phyloP scores from a whole-genome alignment of 2,113 vertebrate species.

The Dermatemys mawii region DNA sequence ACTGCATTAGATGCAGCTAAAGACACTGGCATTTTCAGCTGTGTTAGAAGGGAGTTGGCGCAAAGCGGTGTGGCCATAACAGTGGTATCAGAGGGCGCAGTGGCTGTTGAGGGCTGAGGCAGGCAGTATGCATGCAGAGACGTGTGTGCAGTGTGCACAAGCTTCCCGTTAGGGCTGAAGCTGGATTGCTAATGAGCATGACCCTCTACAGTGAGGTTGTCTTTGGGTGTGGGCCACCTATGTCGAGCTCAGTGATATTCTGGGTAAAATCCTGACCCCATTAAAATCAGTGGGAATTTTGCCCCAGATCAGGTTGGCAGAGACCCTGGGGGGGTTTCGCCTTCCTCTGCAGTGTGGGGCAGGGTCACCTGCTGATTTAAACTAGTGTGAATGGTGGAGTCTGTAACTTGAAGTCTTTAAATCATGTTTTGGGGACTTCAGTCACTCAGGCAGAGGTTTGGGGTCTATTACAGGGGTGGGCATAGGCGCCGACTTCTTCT shows the following conservation, averaged over 20 bases:
- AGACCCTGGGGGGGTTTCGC: too few relatives aligned
- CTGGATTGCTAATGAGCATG: not conserved
- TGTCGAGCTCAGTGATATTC: too few relatives aligned
- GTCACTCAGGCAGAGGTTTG: too few relatives aligned
- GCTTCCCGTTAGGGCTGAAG: not conserved
- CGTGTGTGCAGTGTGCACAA: accelerated
- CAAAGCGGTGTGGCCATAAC: not conserved
- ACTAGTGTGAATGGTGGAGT: too few relatives aligned
- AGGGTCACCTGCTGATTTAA: too few relatives aligned
- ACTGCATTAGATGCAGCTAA: too few relatives aligned
- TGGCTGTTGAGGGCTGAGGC: not conserved
- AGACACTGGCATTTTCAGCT: not conserved
- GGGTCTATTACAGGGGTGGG: too few relatives aligned
- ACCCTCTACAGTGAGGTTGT: not conserved
- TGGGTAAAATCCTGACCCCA: not conserved
- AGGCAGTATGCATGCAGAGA: not conserved
- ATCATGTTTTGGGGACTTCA: too few relatives aligned
- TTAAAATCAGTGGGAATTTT: not conserved
- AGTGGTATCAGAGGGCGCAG: not conserved
- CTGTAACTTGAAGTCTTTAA: too few relatives aligned
- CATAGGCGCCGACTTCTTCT: too few relatives aligned
- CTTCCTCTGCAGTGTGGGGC: too few relatives aligned
- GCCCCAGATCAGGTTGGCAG: not conserved
- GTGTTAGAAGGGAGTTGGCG: not conserved
- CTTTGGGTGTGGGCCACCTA: too few relatives aligned